A percentile compares a stretch with the other conserved stretches of the same genome.
Evolutionary conservation across 1,140 invertebrate species (phyloP).

Genomic region (Caerostris extrusa): DNA sequence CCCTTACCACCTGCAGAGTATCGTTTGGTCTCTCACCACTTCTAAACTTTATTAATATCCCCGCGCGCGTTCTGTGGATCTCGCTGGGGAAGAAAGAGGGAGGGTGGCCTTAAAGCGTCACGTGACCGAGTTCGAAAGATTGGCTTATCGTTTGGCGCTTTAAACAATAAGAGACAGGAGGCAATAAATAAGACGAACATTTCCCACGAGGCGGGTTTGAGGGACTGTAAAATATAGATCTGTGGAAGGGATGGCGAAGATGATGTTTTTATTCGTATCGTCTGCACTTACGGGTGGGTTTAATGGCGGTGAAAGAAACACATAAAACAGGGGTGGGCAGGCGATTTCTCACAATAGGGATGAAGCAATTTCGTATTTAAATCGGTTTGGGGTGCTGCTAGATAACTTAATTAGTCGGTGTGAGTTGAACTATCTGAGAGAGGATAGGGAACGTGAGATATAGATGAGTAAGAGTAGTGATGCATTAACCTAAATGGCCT

Average conservation of each 20-base stretch:
- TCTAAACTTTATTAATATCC: constrained; percentile 76
- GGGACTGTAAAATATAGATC: constrained; percentile 66
- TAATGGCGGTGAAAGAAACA: constrained; percentile 64
- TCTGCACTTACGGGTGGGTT: constrained; percentile 54
- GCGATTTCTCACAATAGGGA: not conserved
- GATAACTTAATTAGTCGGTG: constrained; percentile 43
- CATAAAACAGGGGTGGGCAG: not conserved
- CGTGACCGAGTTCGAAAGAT: constrained; percentile 49
- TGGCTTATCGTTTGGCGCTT: constrained; percentile 70
- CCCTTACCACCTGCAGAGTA: constrained; percentile 62
- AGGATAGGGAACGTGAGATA: too few relatives aligned
- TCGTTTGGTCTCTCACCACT: constrained; percentile 72
- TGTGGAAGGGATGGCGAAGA: constrained; percentile 8
- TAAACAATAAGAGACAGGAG: constrained; percentile 64
- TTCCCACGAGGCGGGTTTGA: constrained; percentile 65
- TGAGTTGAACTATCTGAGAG: not conserved
- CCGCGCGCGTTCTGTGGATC: not conserved
- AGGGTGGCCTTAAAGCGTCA: constrained; percentile 13
- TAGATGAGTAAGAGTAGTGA: not conserved
- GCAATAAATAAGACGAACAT: constrained; percentile 64
- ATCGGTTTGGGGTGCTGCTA: not conserved
- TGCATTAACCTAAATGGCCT: not conserved
- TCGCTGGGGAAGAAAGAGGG: not conserved
- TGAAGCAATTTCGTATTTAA: constrained; percentile 30
- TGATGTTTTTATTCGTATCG: constrained; percentile 3